phyloP scores from a whole-genome alignment of 2,888 invertebrate species.

The Calameuta filiformis region DNA sequence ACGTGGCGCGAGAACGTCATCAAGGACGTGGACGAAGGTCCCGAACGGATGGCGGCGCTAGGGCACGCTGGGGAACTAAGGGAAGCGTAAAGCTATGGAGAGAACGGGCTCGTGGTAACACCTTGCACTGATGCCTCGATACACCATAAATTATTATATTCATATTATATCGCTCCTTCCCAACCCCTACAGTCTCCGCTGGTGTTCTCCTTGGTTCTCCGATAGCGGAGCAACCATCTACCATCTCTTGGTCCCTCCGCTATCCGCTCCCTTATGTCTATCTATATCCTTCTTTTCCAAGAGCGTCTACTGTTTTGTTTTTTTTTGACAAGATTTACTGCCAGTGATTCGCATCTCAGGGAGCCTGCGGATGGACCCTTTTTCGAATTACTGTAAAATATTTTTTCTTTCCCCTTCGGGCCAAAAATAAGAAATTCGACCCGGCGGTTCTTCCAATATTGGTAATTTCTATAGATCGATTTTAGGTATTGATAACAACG shows the following conservation, averaged over 20 bases:
- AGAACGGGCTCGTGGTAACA: conserved; percentile 46
- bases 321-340: conserved; percentile 47
- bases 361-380: neutral
- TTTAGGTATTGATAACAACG: neutral
- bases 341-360: conserved; percentile 26
- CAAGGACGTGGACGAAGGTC: conserved; percentile 11
- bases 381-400: neutral
- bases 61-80: conserved; percentile 12
- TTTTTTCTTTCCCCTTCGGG: neutral
- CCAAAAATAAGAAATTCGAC: neutral
- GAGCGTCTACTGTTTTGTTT: conserved; percentile 37
- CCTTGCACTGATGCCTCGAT: conserved; percentile 56
- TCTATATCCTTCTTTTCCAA: conserved; percentile 15
- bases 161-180: conserved; percentile 40
- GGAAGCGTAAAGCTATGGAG: conserved; percentile 1
- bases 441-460: neutral
- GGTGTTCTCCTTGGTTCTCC: conserved; percentile 9
- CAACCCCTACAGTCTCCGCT: conserved; percentile 13
- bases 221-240: neutral
- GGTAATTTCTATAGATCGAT: neutral
- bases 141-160: conserved; percentile 57
- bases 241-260: conserved; percentile 4
- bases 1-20: conserved; percentile 31
- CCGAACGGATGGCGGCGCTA: conserved; percentile 12
- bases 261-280: conserved; percentile 5